Percentiles rank a stretch among this genome's conserved stretches.
These are phyloP conservation scores for Tipula unca DNA, from an alignment of 2,888 invertebrate genomes.

Conservation along the genomic window DNA sequence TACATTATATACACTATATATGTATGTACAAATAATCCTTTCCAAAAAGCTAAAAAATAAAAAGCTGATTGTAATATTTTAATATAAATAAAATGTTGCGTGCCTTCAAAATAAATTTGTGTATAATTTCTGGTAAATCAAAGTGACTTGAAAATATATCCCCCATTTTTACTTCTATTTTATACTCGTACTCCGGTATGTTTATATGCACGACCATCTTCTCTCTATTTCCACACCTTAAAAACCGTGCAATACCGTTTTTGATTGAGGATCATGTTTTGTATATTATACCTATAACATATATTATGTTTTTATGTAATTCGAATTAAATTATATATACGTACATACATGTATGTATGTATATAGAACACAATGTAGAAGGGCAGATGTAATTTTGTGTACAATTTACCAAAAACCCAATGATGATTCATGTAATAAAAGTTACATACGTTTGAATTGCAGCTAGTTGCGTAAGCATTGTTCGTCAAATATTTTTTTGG, in stretches of 20 bases:
- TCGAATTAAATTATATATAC: not conserved
- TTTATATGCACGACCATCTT: not conserved
- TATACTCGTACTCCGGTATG: not conserved
- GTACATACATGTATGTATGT: too few species aligned
- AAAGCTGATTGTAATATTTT: not conserved
- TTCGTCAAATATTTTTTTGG: not conserved
- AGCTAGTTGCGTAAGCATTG: not conserved
- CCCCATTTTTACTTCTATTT: not conserved
- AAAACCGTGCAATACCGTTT: not conserved
- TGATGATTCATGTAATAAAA: not conserved
- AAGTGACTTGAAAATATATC: not conserved
- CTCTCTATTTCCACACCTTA: slow-evolving; percentile 8
- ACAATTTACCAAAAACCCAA: not conserved
- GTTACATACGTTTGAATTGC: not conserved
- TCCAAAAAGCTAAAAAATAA: not conserved
- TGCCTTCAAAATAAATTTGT: not conserved
- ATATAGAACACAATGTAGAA: not conserved
- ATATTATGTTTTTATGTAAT: not conserved
- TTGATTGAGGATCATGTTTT: not conserved
- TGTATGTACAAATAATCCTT: not conserved
- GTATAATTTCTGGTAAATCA: not conserved
- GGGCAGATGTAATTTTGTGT: not conserved
- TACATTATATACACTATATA: not conserved
- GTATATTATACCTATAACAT: not conserved
- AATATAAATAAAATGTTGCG: slow-evolving; percentile 2